Base-by-base conservation (phyloP, 1,140 invertebrate genomes). In the Oedothorax gibbosus region DNA sequence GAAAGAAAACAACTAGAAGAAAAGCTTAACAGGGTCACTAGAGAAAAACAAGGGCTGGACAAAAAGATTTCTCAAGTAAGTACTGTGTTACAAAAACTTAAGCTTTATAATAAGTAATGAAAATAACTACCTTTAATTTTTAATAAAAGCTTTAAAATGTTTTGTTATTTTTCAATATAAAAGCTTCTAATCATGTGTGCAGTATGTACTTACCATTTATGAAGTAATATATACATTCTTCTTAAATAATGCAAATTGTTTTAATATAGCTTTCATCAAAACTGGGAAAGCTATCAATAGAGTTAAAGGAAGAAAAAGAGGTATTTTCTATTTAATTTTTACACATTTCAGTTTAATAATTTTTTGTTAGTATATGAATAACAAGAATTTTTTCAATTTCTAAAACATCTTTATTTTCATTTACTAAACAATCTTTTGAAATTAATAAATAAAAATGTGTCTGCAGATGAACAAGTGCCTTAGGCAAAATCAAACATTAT, bases 401-500 rank as follows among this genome's bases (percentile, higher is more conserved):
- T 60, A 12, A 60, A 60, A n/a, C n/a, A 14, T 60, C n/a, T 60
- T 60, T 60, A 14, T 60, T 60, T n/a, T 5, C 5, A 60, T 14
- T 60, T 60, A n/a, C 57, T 14, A 60, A 14, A 14, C 12, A 14
- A 60, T 14, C 15, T 57, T 57, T 57, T 57, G 10, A 14, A 60
- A 7, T 60, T 60, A 60, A 60, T 11, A 60, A 60, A 14, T 14
- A 60, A 60, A 60, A 60, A n/a, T 60, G 9, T 60, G 3, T 60
- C 3, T 60, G 8, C 60, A 86, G 86, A 78, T 86, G 64, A 88
- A 95, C 89, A 93, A 94, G 86, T 93, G 94, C 49, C 89, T 98
- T 86, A 92, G 93, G 81, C 90, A 92, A 76, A 96, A 96, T 90
- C 96, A 98, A 90, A 90, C 93, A 54, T 91, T 92, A 51, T 97